These are phyloP conservation scores for Griposia aprilina DNA, from an alignment of 2,888 invertebrate species.

Conservation along the genomic window DNA sequence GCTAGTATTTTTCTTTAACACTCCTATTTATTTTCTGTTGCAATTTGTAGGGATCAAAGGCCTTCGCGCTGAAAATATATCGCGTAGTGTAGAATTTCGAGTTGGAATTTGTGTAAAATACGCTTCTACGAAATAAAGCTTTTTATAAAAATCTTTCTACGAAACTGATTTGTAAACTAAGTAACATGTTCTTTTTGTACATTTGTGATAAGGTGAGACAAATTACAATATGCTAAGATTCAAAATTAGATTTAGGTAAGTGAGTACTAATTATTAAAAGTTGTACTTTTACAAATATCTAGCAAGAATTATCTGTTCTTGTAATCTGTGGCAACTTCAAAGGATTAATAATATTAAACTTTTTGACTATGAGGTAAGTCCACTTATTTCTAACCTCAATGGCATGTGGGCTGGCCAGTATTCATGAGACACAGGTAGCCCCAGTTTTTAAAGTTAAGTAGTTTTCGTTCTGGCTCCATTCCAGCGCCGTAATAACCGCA, in stretches of 20 bases:
- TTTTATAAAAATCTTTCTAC: conserved; percentile 4
- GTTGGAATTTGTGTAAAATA: conserved; percentile 21
- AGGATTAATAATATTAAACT: background rate
- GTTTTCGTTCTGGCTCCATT: conserved; percentile 76
- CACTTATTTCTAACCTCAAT: conserved; percentile 47
- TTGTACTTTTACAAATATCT: background rate
- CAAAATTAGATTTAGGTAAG: background rate
- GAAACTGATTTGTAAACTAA: conserved; percentile 8
- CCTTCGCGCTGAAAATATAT: conserved; percentile 21
- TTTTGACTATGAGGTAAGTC: conserved; percentile 9
- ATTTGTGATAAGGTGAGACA: background rate
- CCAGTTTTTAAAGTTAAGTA: conserved; percentile 80
- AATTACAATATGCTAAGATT: background rate
- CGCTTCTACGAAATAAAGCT: conserved; percentile 7
- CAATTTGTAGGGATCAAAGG: conserved; percentile 51
- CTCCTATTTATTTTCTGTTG: conserved; percentile 46
- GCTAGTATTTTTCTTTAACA: conserved; percentile 38
- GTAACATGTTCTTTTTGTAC: background rate
- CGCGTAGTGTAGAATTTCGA: conserved; percentile 31
- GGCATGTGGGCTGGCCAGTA: conserved; percentile 61
- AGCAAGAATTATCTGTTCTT: too few species aligned
- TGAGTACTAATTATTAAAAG: background rate
- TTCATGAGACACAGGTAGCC: conserved; percentile 79
- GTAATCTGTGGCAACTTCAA: background rate
- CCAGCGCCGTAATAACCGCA: conserved; percentile 82